A percentile compares a stretch with the other conserved stretches of the same genome.
Conservation (phyloP, 2,888 invertebrate genomes). For the Trichopria drosophilae region DNA sequence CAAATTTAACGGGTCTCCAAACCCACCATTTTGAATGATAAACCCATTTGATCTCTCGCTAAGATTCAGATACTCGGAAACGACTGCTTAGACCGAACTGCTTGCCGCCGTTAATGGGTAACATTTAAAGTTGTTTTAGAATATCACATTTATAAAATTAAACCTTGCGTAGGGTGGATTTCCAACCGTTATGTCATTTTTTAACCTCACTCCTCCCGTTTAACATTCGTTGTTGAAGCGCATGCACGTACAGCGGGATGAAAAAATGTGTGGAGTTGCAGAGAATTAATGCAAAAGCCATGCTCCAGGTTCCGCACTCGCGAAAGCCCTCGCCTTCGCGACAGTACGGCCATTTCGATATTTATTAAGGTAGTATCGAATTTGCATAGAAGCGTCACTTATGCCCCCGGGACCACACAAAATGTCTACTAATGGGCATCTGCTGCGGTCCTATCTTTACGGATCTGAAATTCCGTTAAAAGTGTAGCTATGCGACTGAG, state of each 20-base stretch:
- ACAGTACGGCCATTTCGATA: constrained; percentile 47
- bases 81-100: background rate
- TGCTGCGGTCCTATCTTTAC: constrained; percentile 40
- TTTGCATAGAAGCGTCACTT: constrained; percentile 55
- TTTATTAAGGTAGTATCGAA: constrained; percentile 55
- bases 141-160: too few relatives aligned
- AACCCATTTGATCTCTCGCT: background rate
- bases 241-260: too few relatives aligned
- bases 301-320: constrained; percentile 39
- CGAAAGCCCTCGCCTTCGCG: constrained; percentile 38
- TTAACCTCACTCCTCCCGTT: too few relatives aligned
- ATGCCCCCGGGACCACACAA: constrained; percentile 54
- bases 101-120: constrained; percentile 10
- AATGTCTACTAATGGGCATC: constrained; percentile 55
- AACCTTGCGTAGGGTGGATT: too few relatives aligned
- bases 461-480: constrained; percentile 46
- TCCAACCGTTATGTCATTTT: too few relatives aligned
- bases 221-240: constrained; percentile 31
- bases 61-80: background rate
- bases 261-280: constrained; percentile 37
- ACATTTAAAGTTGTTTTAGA: too few relatives aligned
- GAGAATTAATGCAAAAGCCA: constrained; percentile 49
- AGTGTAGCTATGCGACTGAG: constrained; percentile 16
- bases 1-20: background rate
- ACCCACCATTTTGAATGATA: background rate